Evolutionary conservation across 2,888 invertebrate genomes (phyloP), one percentile per base, ranked within the genome.

Genomic region (Polia nebulosa): DNA sequence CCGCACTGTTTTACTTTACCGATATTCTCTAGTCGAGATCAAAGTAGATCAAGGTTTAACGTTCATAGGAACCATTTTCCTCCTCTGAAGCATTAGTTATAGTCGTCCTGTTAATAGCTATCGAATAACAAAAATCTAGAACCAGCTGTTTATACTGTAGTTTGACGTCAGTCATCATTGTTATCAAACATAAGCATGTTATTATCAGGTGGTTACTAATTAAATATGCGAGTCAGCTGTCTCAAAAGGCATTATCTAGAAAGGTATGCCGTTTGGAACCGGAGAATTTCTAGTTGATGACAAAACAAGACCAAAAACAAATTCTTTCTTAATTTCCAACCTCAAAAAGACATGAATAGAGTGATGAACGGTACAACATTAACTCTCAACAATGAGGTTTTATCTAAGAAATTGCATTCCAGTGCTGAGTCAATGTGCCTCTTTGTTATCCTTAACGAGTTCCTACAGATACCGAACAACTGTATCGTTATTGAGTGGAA

Each of bases 361-460:
- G 32, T 61, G 63, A 80, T 61, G 61, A 57, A 67, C 74, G 52
- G 55, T 59, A 47, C 61, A 27, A 13, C 63, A 67, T 75, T 69
- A 72, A 70, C 71, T 72, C 61, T 74, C 44, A 47, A 87, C 85
- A 86, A 83, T 79, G 78, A 81, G 62, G 72, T 79, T 83, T 87
- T 90, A 88, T 89, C 88, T 72, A 73, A 56, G 75, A 80, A 80
- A 79, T 84, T 66, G 81, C 87, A 87, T 89, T 89, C 88, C 87
- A 67, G 78, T 61, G 80, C 73, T 87, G 88, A 87, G 77, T 87
- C 85, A 87, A 85, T 86, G 81, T 67, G 51, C 58, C 62, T 81
- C 78, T 81, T 80, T 81, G 82, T 84, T 76, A 82, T 67, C 73
- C 69, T 78, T 79, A 67, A 81, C 71, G 72, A 72, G 82, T 80